Evolutionary conservation across 2,113 vertebrate genomes (phyloP).

Genomic region (Pelvicachromis taeniatus): DNA sequence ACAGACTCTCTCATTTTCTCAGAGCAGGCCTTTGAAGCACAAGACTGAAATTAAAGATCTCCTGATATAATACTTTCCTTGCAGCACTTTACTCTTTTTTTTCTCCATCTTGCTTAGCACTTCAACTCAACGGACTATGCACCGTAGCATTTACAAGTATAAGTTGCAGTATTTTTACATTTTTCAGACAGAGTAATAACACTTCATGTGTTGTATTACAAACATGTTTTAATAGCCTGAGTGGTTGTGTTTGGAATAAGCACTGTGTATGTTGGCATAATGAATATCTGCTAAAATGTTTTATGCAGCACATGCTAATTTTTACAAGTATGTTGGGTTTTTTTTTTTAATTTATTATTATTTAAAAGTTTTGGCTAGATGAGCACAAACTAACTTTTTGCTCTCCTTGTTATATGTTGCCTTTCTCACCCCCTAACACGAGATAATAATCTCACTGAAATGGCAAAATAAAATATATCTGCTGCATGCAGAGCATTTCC

Average conservation of each 20-base stretch:
- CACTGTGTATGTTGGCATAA: neutral
- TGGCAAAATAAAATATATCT: conserved; percentile 28
- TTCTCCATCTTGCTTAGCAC: conserved; percentile 43
- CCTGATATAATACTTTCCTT: conserved; percentile 56
- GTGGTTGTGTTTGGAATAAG: neutral
- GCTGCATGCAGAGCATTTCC: conserved; percentile 34
- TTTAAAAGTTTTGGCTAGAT: neutral
- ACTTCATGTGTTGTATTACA: neutral
- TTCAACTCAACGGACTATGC: conserved; percentile 25
- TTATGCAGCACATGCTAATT: neutral
- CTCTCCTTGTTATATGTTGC: neutral
- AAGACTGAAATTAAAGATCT: conserved; percentile 72
- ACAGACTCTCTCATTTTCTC: conserved; percentile 63
- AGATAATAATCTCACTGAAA: conserved; percentile 19
- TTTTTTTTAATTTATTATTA: too few species aligned
- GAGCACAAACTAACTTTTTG: neutral
- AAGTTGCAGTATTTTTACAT: neutral
- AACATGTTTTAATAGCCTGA: neutral
- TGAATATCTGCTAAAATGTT: neutral
- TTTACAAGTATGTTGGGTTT: neutral
- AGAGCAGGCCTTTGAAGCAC: conserved; percentile 59
- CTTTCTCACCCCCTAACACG: neutral
- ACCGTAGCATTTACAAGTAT: neutral
- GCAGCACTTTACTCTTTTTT: conserved; percentile 33
- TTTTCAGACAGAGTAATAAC: neutral